These are phyloP conservation scores for Taurulus bubalis DNA, from an alignment of 2,113 vertebrate species.

Conservation along the genomic window DNA sequence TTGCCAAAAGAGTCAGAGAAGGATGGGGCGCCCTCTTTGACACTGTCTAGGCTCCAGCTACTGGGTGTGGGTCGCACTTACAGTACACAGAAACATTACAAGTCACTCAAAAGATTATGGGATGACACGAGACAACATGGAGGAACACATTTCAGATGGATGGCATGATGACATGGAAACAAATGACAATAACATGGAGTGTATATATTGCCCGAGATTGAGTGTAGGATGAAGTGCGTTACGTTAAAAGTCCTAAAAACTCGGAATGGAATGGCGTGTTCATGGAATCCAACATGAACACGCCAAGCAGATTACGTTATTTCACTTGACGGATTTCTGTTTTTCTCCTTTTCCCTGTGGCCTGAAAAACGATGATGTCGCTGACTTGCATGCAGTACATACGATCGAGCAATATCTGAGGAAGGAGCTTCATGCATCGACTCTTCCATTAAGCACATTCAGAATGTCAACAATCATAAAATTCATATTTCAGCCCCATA, in stretches of 20 bases:
- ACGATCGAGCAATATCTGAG: not conserved
- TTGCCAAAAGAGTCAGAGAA: constrained; percentile 91
- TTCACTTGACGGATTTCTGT: not conserved
- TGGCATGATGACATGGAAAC: not conserved
- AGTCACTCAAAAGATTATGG: constrained; percentile 55
- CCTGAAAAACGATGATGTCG: not conserved
- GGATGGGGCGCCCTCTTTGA: constrained; percentile 88
- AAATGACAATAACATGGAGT: not conserved
- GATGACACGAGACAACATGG: constrained; percentile 33
- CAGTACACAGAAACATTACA: constrained; percentile 74
- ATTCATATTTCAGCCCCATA: not conserved
- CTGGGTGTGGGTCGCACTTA: constrained; percentile 92
- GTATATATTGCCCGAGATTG: not conserved
- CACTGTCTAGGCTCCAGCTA: constrained; percentile 99
- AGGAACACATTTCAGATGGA: constrained; percentile 15
- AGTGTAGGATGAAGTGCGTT: not conserved
- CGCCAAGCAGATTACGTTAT: not conserved
- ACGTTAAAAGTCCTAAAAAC: not conserved
- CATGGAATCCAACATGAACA: not conserved
- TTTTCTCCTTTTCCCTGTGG: not conserved
- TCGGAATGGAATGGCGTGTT: no score
- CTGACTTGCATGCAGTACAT: not conserved
- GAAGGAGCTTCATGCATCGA: not conserved
- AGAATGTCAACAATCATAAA: not conserved
- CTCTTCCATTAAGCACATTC: not conserved